Evolutionary conservation across 2,888 invertebrate genomes (phyloP), one percentile per base, ranked within the genome.

Genomic region (Agrotis segetum): DNA sequence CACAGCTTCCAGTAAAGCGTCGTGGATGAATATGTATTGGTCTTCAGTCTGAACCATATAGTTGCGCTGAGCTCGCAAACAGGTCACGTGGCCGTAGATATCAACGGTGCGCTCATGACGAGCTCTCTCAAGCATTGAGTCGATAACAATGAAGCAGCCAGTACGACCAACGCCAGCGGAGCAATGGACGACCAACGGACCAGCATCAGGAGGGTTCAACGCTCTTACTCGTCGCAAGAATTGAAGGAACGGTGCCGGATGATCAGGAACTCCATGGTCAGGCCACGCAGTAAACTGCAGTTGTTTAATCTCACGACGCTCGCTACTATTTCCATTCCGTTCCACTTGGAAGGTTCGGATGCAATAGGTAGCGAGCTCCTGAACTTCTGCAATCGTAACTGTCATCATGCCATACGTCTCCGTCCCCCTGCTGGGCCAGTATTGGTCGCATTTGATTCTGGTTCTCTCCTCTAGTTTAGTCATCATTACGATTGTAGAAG

Each of bases 11-110:
- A 99, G 96, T 29, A 99, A 97, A 3, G 99, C 99, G 91, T 99
- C 99, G 92, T 99, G 99, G 85, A 99, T 99, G 96, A 99, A 99
- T 83, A 99, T 99, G 95, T 99, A 99, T 94, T 99, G 99, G 95
- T 99, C 99, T 94, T 99, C 99, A 19, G 99, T 99, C 95, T 99
- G 99, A 44, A 99, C 99, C 99, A 99, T 99, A 96, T 99, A 99
- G 95, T 99, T 99, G 67, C 99, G 97, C 94, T 99, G 99, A 34
- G 99, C 99, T 75, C 99, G 97, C 81, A 99, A 97, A 91, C 99
- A 99, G 17, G 99, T 99, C 50, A 99, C 99, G 96, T 99, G 99
- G 13, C 99, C 99, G 91, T 99, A 99, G 83, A 99, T 99, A 92
- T 99, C 99, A 46, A 99, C 99, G 64, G 99, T 99, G 92, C 99